Base-by-base conservation (phyloP, 1,140 invertebrate species). In the Calephelis nemesis region DNA sequence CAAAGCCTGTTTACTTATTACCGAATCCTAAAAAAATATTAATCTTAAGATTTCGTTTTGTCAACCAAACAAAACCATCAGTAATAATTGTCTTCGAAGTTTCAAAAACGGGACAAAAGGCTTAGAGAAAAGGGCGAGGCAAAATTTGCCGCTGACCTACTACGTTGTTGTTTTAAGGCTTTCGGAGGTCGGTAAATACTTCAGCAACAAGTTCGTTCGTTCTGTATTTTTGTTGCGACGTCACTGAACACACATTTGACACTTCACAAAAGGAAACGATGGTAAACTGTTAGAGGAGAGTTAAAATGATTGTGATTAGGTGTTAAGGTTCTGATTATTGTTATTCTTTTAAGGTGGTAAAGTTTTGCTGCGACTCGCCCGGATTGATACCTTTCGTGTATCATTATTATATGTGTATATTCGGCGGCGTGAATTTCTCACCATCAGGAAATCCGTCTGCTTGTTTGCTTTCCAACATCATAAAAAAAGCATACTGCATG, bases 141-240 rank as follows among this genome's bases (percentile, higher is more conserved):
- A 19, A 58, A 58, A 58, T 58, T 58, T 39, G 54, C 30, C 52
- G 52, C 54, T 60, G 54, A 60, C 54, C 54, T 60, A 60, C 54
- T 60, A 40, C 54, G 54, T 13, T 39, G 54, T 60, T 40, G 54
- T 60, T 60, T 60, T 60, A 60, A 39, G 8, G 39, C 54, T 60
- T 60, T 60, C 39, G 30, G 39, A 45, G 54, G 54, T 60, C 39
- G 54, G 54, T 8, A 60, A 60, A 60, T 60, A 60, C 54, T 60
- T 39, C 5, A 60, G 54, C 54, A 60, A 60, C 54, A 60, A 60
- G 54, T 60, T 60, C 39, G 54, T 60, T n/a, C 54, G 52, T 30
- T 58, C 19, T 58, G 39, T 40, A 60, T 60, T 60, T 40, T 39
- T 60, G 30, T 60, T 60, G 39, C 39, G 30, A 7, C 54, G 54